Percentiles rank a stretch among this genome's conserved stretches.
These are phyloP conservation scores for Drosophila kanapiae DNA, from an alignment of 1,140 invertebrate genomes.

Conservation along the genomic window DNA sequence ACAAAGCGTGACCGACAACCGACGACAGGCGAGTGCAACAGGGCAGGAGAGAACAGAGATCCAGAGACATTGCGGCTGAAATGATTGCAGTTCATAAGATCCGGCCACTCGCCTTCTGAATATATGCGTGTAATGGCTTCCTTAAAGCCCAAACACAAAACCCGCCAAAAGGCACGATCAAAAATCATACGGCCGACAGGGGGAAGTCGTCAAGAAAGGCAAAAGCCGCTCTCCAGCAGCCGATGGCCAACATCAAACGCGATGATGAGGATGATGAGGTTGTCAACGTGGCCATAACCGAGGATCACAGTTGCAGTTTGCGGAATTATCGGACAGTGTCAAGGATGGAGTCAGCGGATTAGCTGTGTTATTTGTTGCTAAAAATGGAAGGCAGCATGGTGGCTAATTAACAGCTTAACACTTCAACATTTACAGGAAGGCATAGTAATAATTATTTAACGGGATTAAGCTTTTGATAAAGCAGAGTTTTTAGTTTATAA, in stretches of 20 bases:
- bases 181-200: conserved; percentile 64
- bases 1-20: conserved; percentile 53
- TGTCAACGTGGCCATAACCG: conserved; percentile 42
- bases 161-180: conserved; percentile 59
- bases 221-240: conserved; percentile 29
- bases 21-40: conserved; percentile 25
- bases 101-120: conserved; percentile 29
- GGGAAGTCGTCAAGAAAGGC: conserved; percentile 38
- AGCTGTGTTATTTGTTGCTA: conserved; percentile 1
- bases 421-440: neutral
- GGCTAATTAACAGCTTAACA: conserved; percentile 8
- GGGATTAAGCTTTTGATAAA: too few species aligned
- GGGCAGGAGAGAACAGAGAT: neutral
- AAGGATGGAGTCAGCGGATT: conserved; percentile 12
- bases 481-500: neutral
- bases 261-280: conserved; percentile 37
- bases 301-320: conserved; percentile 5
- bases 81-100: conserved; percentile 74
- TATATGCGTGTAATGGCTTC: conserved; percentile 84
- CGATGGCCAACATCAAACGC: conserved; percentile 45
- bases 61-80: conserved; percentile 47
- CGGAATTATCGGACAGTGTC: conserved; percentile 13
- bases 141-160: conserved; percentile 67
- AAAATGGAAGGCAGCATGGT: conserved; percentile 2
- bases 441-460: neutral